Evolutionary conservation across 1,140 invertebrate genomes (phyloP).

Genomic region (Pogonomyrmex barbatus): DNA sequence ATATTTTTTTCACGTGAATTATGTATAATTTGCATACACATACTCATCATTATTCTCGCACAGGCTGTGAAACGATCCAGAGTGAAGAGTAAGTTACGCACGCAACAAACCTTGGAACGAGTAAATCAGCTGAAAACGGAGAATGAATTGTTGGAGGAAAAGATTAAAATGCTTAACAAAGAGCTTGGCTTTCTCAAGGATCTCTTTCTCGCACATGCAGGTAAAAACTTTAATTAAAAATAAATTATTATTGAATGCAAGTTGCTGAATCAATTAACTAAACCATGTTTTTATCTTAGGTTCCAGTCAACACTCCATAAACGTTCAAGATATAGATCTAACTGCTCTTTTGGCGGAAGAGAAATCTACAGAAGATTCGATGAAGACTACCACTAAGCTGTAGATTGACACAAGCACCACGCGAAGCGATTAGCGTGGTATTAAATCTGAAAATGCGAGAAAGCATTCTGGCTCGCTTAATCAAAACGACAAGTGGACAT

Average conservation of each 20-base stretch:
- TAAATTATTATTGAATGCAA: neutral
- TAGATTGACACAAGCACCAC: constrained; percentile 61
- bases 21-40: neutral
- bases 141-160: constrained; percentile 94
- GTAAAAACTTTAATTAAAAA: constrained; percentile 83
- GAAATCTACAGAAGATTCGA: constrained; percentile 58
- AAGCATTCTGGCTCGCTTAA: constrained; percentile 63
- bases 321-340: constrained; percentile 82
- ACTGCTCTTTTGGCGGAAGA: constrained; percentile 82
- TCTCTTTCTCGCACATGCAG: constrained; percentile 93
- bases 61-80: constrained; percentile 95
- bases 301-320: constrained; percentile 80
- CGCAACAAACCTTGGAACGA: constrained; percentile 92
- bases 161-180: constrained; percentile 94
- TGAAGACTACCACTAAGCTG: constrained; percentile 60
- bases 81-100: constrained; percentile 93
- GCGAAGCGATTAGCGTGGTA: constrained; percentile 67
- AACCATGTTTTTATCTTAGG: constrained; percentile 72
- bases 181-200: constrained; percentile 95
- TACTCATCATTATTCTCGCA: constrained; percentile 8
- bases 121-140: constrained; percentile 93
- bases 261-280: neutral
- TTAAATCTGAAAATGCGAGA: constrained; percentile 66
- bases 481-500: constrained; percentile 68
- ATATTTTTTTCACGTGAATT: neutral